Conservation (phyloP, 1,140 invertebrate genomes). For the Propsilocerus akamusi region DNA sequence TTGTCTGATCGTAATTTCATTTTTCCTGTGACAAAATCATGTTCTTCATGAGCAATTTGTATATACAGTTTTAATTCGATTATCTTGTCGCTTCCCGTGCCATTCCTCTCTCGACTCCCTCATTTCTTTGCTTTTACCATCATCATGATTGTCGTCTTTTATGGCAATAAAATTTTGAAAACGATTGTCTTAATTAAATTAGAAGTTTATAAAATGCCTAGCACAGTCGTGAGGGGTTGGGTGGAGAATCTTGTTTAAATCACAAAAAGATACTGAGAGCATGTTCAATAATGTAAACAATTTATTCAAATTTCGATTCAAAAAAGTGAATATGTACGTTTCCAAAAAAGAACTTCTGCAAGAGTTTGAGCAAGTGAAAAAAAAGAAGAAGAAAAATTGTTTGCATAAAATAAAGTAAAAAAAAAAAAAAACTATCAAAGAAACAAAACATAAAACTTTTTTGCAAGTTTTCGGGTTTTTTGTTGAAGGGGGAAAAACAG, state of each 20-base stretch:
- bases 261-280: no score
- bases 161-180: not conserved
- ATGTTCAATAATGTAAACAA: no score
- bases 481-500: no score
- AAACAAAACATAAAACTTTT: no score
- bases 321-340: no score
- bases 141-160: not conserved
- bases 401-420: no score
- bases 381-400: not conserved
- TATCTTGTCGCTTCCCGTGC: not conserved
- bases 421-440: no score
- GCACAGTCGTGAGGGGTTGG: no score
- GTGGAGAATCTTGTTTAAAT: no score
- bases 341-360: no score
- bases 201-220: not conserved
- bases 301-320: no score
- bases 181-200: not conserved
- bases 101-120: not conserved
- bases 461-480: no score
- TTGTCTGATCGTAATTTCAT: not conserved
- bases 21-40: not conserved
- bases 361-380: not conserved
- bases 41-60: constrained; percentile 2
- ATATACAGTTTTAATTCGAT: constrained; percentile 3
- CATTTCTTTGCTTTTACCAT: not conserved